A percentile compares a stretch with the other conserved stretches of the same genome.
These are phyloP conservation scores for Idaea straminata DNA, from an alignment of 2,888 invertebrate genomes.

Conservation along the genomic window DNA sequence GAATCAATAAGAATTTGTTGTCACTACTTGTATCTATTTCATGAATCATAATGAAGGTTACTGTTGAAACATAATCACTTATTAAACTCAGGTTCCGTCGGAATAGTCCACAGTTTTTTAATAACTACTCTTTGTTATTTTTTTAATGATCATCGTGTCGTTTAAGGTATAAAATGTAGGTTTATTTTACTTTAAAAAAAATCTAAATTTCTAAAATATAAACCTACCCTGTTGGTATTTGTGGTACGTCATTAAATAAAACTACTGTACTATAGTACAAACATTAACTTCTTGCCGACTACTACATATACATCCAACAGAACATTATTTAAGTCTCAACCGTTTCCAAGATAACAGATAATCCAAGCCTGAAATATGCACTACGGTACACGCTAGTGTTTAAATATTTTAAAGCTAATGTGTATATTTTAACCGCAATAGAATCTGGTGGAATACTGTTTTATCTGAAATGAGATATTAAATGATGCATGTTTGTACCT, in stretches of 20 bases:
- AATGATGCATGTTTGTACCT: neutral
- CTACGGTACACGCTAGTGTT: neutral
- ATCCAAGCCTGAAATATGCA: neutral
- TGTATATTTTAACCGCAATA: neutral
- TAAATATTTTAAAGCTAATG: neutral
- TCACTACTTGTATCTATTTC: neutral
- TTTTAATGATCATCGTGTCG: too few species aligned
- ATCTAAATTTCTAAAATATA: too few species aligned
- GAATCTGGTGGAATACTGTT: neutral
- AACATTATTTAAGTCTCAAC: neutral
- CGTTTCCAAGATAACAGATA: neutral
- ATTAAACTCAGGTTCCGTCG: neutral
- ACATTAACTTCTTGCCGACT: neutral
- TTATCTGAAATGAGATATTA: neutral
- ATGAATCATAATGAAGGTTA: neutral
- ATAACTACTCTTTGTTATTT: too few species aligned
- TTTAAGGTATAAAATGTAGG: too few species aligned
- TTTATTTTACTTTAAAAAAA: too few species aligned
- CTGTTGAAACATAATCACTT: neutral
- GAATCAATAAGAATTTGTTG: neutral
- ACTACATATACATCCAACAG: neutral
- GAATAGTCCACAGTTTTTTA: too few species aligned
- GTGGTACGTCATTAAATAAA: neutral
- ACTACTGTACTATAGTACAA: neutral
- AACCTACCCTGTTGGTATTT: too few species aligned